Evolutionary conservation across 2,113 vertebrate species (phyloP), one percentile per base, ranked within the genome.

Genomic region (Tetrax tetrax): DNA sequence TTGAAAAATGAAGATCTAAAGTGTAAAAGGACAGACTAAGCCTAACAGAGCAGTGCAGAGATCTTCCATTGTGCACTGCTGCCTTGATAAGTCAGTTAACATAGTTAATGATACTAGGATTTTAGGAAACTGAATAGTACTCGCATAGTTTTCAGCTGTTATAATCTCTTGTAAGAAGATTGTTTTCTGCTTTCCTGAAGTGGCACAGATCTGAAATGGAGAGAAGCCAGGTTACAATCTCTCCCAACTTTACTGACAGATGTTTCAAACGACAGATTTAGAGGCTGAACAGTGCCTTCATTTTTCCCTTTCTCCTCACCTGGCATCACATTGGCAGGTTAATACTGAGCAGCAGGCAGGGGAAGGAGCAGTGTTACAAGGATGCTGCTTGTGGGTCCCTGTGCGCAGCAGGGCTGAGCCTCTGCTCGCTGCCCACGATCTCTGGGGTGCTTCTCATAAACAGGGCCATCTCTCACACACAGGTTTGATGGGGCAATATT

Each of bases 391-490:
- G 10, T 33, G 33, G 65, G n/a, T 87, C 60, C 41, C 33, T 17
- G 21, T 28, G 15, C 2, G 1, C 61, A 43, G 35, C 11, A 60
- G 50, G 20, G 29, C 61, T 59, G 35, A 79, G 72, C 19, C 50
- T 28, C 33, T 4, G 0, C 59, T 77, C 3, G 1, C 33, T 0
- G 0, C 8, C 50, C 2, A 0, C 0, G 0, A 4, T 80, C 51
- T 50, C 43, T 6, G 6, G 57, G 20, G 45, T 45, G 13, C 38
- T 83, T 50, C 48, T 51, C 21, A 13, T 41, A 64, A 56, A 37
- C 6, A 5, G 2, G 1, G 56, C 43, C 33, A 4, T 18, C 12
- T 81, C 86, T 63, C 23, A 27, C n/a, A 33, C 16, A 25, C 11
- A 20, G 27, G 6, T 24, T 23, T 54, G n/a, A 28, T 71, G 38